Conservation (phyloP, 2,888 invertebrate species). For the Mimachlamys varia region DNA sequence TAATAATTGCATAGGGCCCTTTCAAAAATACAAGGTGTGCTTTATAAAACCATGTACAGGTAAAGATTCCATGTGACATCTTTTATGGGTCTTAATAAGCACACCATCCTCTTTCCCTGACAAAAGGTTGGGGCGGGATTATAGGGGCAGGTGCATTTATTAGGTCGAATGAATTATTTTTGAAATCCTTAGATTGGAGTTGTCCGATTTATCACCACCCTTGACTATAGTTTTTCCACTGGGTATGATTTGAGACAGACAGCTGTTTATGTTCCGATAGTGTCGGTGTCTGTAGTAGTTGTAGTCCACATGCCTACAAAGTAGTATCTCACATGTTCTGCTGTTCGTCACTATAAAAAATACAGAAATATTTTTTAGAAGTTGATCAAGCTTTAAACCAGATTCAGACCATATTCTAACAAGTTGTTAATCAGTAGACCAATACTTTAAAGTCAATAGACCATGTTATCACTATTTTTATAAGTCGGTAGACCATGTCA, state of each 20-base stretch:
- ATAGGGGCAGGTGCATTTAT: too few species aligned
- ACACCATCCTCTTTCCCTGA: too few species aligned
- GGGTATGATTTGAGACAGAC: background rate
- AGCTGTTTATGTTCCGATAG: background rate
- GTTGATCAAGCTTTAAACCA: background rate
- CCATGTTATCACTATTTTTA: conserved; percentile 7
- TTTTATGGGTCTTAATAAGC: too few species aligned
- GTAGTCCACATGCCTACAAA: background rate
- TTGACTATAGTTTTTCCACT: too few species aligned
- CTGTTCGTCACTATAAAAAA: background rate
- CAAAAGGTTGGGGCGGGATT: too few species aligned
- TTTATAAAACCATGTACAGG: too few species aligned
- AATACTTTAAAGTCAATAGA: background rate
- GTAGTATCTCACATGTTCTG: background rate
- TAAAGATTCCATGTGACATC: too few species aligned
- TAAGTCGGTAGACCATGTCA: background rate
- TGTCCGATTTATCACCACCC: too few species aligned
- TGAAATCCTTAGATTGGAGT: too few species aligned
- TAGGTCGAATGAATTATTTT: too few species aligned
- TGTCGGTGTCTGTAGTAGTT: background rate
- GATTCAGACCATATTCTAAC: background rate
- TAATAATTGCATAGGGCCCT: too few species aligned
- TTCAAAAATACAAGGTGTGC: too few species aligned
- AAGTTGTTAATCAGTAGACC: background rate
- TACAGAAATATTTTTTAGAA: background rate